phyloP scores from a whole-genome alignment of 2,888 invertebrate genomes.

The Patella pellucida region DNA sequence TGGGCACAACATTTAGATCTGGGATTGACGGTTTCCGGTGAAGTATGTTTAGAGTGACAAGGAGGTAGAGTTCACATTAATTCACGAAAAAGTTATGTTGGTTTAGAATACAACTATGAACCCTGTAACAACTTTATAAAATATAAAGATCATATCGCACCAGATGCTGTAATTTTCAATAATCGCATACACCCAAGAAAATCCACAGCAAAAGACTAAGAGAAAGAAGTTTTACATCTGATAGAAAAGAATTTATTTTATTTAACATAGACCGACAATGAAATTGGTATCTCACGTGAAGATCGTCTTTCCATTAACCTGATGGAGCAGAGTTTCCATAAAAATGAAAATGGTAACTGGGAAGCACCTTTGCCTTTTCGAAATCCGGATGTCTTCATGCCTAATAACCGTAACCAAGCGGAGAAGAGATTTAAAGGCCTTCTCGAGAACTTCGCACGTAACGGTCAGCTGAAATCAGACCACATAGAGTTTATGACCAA shows the following conservation, averaged over 20 bases:
- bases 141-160: neutral
- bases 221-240: neutral
- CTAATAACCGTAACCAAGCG: neutral
- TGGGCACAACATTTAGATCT: conserved; percentile 2
- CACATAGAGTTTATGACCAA: neutral
- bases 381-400: neutral
- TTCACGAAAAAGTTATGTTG: neutral
- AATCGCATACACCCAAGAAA: too few species aligned
- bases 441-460: neutral
- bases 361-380: neutral
- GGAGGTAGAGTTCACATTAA: conserved; percentile 3
- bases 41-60: neutral
- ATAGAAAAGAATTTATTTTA: neutral
- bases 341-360: neutral
- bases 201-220: neutral
- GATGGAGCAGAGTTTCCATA: conserved; percentile 4
- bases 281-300: neutral
- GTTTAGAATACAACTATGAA: neutral
- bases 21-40: neutral
- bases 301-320: neutral
- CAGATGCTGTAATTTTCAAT: neutral
- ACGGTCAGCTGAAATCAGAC: neutral
- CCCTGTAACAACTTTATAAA: neutral
- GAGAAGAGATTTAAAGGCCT: neutral
- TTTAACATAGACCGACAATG: neutral